Conservation (phyloP, 1,140 invertebrate species). For the Sipha flava region DNA sequence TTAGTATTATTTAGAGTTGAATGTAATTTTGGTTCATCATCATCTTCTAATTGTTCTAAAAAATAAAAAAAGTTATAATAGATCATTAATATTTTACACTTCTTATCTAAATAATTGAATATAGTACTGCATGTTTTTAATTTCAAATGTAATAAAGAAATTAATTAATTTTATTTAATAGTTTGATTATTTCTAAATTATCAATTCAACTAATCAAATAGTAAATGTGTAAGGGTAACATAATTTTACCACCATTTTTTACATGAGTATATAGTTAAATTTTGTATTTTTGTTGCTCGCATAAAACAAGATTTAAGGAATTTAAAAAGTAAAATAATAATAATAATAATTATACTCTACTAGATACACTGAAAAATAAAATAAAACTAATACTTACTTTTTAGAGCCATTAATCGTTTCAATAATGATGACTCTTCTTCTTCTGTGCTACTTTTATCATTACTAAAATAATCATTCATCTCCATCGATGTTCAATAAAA, state of each 20-base stretch:
- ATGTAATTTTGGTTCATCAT: conserved; percentile 1
- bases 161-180: no score
- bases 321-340: neutral
- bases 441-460: neutral
- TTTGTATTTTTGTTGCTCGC: no score
- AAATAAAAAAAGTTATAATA: neutral
- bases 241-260: no score
- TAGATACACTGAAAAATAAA: neutral
- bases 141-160: no score
- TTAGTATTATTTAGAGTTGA: neutral
- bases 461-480: neutral
- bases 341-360: neutral
- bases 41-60: conserved; percentile 20
- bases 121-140: no score
- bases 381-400: neutral
- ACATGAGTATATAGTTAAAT: no score
- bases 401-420: neutral
- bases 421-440: conserved; percentile 6
- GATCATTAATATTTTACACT: neutral
- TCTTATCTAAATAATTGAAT: no score
- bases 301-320: no score
- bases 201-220: no score
- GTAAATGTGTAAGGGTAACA: no score
- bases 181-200: no score
- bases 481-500: neutral